Evolutionary conservation across 2,113 vertebrate genomes (phyloP), one percentile per base, ranked within the genome.

Genomic region (Triplophysa dalaica): DNA sequence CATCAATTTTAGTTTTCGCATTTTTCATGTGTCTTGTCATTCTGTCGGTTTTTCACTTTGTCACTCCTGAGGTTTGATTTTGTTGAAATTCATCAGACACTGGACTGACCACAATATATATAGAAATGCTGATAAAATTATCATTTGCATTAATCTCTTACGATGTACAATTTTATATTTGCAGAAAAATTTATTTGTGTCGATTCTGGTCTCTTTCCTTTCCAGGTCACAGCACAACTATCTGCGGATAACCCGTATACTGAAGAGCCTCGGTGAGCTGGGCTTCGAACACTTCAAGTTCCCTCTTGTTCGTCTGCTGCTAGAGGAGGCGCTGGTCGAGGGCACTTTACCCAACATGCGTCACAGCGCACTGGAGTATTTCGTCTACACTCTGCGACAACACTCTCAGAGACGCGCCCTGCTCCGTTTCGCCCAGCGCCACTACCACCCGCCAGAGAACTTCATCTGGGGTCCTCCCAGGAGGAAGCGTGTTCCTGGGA

Each of bases 201-300:
- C 33, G 6, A 7, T 38, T 38, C 33, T 38, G 33, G 33, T 66
- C 41, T 66, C 26, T 73, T 54, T 70, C 43, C 67, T 77, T 86
- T 86, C 17, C 87, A 99, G 97, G 91, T 99, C 96, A 74, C 96
- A 98, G 87, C 98, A 99, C 92, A 99, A 99, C 91, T 99, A 98
- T 87, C 91, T 99, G 87, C 94, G 98, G 81, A 96, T 99, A 88
- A 99, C 98, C 2, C 95, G 97, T 41, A 99, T 99, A 91, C 91
- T 99, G 83, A 99, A 99, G 93, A 98, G 97, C 68, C 93, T 99
- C 45, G 97, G 98, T 0, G 98, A 99, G 83, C 95, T 99, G 64
- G 97, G 97, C 80, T 98, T 96, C 45, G 97, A 99, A 90, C 93
- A 92, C 87, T 98, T 97, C 90, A 99, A 99, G 87, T 91, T 94